A percentile compares a stretch with the other conserved stretches of the same genome.
Evolutionary conservation across 2,797 vertebrate species (phyloP).

Genomic region (Eremophila alpestris): DNA sequence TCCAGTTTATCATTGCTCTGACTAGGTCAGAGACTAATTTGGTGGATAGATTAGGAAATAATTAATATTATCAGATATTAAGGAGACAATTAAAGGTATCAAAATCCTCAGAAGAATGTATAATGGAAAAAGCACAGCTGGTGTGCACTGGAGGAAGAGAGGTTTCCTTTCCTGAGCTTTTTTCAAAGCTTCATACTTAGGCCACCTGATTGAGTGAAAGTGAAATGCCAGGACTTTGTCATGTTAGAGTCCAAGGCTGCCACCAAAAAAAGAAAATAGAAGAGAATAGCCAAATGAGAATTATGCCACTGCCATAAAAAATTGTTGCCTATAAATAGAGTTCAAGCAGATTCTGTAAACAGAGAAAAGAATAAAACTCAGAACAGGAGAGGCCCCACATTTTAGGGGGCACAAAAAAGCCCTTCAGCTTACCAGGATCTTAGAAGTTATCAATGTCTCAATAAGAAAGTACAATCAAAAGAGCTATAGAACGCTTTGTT

Average conservation of each 20-base stretch:
- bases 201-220: neutral
- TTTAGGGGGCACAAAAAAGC: neutral
- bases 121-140: neutral
- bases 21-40: neutral
- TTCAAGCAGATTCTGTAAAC: neutral
- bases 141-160: neutral
- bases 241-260: neutral
- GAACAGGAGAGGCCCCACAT: neutral
- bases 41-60: neutral
- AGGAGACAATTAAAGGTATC: neutral
- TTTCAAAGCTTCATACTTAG: neutral
- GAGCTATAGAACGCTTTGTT: neutral
- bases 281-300: neutral
- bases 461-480: neutral
- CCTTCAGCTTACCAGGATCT: neutral
- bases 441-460: neutral
- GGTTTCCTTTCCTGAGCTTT: neutral
- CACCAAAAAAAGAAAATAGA: neutral
- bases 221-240: neutral
- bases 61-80: neutral
- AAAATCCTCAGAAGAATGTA: neutral
- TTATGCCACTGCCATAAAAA: neutral
- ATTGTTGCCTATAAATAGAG: neutral
- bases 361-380: neutral
- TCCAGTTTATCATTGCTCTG: neutral